A percentile compares a stretch with the other conserved stretches of the same genome.
Conservation (phyloP, 1,140 invertebrate species). For the Vanessa atalanta region DNA sequence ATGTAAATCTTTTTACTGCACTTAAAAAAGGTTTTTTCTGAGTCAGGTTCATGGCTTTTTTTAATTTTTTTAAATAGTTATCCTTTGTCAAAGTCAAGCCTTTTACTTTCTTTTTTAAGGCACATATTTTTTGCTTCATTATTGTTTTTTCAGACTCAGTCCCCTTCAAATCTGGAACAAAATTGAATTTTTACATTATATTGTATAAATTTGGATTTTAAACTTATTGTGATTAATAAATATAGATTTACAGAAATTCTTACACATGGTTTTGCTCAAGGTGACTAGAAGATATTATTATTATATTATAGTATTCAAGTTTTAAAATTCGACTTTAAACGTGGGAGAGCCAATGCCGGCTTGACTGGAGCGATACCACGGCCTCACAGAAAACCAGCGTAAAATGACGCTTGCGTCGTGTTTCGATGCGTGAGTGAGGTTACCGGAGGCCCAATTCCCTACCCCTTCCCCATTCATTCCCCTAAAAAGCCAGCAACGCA, state of each 20-base stretch:
- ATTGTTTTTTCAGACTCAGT: slow-evolving; percentile 6
- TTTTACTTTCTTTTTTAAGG: slow-evolving; percentile 2
- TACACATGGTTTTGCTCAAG: slow-evolving; percentile 6
- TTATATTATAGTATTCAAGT: slow-evolving; percentile 14
- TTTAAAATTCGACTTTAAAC: slow-evolving; percentile 14
- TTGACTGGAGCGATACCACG: slow-evolving; percentile 8
- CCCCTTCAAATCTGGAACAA: slow-evolving; percentile 15
- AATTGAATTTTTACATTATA: slow-evolving; percentile 19
- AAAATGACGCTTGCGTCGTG: slow-evolving; percentile 14
- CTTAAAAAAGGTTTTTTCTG: slow-evolving; percentile 5
- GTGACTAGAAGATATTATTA: slow-evolving; percentile 7
- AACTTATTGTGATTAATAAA: slow-evolving; percentile 13
- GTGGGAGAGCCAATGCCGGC: slow-evolving; percentile 15
- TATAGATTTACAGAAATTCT: slow-evolving; percentile 17
- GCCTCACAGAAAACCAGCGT: slow-evolving; percentile 1
- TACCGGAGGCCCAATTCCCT: slow-evolving; percentile 12
- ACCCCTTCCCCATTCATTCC: slow-evolving; percentile 10
- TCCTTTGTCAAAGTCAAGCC: not conserved
- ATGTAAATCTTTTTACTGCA: slow-evolving; percentile 5
- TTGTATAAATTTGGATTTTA: slow-evolving; percentile 17
- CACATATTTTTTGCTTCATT: slow-evolving; percentile 6
- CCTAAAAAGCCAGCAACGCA: slow-evolving; percentile 14
- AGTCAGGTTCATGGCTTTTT: slow-evolving; percentile 12
- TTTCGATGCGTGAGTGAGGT: slow-evolving; percentile 13
- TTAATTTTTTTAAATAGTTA: slow-evolving; percentile 5